Conservation (phyloP, 1,140 invertebrate species). For the Drosophila lacteicornis region DNA sequence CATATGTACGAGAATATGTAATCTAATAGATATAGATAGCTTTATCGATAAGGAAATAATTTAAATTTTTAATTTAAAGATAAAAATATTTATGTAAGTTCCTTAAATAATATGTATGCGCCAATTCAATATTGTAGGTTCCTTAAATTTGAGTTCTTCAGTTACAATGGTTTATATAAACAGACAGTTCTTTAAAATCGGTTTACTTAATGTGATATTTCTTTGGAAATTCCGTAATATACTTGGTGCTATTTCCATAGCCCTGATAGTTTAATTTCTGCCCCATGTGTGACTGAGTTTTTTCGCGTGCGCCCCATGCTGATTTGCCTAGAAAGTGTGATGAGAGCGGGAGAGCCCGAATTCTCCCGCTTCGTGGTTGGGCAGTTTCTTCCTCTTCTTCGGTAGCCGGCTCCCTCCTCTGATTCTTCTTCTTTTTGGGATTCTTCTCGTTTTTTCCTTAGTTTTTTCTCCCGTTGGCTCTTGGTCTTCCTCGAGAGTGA, state of each 20-base stretch:
- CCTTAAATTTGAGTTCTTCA: too few relatives aligned
- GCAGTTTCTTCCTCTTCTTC: constrained; percentile 11
- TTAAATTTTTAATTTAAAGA: too few relatives aligned
- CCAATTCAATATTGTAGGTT: too few relatives aligned
- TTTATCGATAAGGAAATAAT: too few relatives aligned
- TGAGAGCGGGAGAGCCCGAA: background rate
- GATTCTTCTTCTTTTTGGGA: background rate
- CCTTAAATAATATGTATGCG: too few relatives aligned
- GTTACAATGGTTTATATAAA: too few relatives aligned
- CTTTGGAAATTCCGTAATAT: background rate
- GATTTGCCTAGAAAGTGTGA: constrained; percentile 26
- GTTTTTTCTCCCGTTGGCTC: constrained; percentile 1
- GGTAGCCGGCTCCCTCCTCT: constrained; percentile 4
- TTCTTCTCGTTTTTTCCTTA: constrained; percentile 7
- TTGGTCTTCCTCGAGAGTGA: constrained; percentile 40
- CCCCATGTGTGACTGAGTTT: constrained; percentile 22
- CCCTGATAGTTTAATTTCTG: constrained; percentile 17
- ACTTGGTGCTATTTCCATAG: background rate
- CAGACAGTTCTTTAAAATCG: too few relatives aligned
- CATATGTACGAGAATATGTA: too few relatives aligned
- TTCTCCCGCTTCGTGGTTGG: constrained; percentile 34
- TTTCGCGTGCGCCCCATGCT: constrained; percentile 58
- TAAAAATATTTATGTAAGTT: too few relatives aligned
- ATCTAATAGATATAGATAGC: too few relatives aligned
- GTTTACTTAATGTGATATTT: background rate